Conservation (phyloP, 2,113 vertebrate species). For the Elachura formosa region DNA sequence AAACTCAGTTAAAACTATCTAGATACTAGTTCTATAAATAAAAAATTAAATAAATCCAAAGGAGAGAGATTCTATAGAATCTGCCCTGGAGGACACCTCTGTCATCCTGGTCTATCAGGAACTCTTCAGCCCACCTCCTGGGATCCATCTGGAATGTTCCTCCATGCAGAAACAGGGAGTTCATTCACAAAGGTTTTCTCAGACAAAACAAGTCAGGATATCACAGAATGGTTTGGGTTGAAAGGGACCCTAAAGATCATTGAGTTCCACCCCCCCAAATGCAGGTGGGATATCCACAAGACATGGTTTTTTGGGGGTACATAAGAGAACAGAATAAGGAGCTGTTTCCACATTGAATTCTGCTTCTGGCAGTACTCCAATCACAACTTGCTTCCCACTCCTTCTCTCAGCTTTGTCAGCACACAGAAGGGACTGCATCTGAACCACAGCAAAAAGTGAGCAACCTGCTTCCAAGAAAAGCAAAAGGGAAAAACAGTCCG, state of each 20-base stretch:
- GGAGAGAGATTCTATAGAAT: background rate
- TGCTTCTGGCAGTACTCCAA: background rate
- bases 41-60: background rate
- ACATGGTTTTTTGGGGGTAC: rapidly evolving
- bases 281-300: background rate
- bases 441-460: background rate
- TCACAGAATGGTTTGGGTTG: background rate
- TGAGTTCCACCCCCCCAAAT: background rate
- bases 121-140: background rate
- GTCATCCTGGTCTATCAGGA: background rate
- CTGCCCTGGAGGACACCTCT: background rate
- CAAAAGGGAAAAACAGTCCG: background rate
- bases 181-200: background rate
- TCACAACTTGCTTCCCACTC: background rate
- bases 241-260: background rate
- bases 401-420: background rate
- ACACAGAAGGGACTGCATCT: background rate
- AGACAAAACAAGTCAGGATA: too few relatives aligned
- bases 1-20: too few relatives aligned
- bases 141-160: background rate
- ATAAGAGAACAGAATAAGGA: background rate
- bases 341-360: background rate
- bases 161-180: background rate
- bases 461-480: background rate
- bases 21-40: background rate